Evolutionary conservation across 2,797 vertebrate species (phyloP), one percentile per base, ranked within the genome.

Genomic region (Vireo griseus): DNA sequence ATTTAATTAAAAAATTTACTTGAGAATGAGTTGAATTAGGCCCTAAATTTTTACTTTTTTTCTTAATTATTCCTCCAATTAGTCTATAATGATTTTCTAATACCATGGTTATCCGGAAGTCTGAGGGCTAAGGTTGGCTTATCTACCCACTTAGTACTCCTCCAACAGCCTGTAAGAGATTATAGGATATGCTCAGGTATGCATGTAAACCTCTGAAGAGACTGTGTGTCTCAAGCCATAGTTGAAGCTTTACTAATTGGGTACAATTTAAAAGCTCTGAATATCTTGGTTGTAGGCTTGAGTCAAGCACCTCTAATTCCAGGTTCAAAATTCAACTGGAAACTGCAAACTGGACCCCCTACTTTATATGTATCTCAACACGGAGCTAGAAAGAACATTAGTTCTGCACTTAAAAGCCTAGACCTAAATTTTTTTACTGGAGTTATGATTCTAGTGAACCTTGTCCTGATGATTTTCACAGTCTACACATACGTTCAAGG

Each of bases 61-160:
- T 4, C 25, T n/a, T 33, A 47, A 58, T 5, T 75, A 42, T 80
- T 55, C 9, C 26, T 88, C 21, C 39, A 76, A 84, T 74, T 75
- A 67, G n/a, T 39, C 35, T 48, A 2, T 22, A 58, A 75, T 26
- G 9, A 57, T 79, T 93, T 88, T 73, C 44, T 66, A 67, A 63
- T 63, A 39, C 6, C 1, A 0, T 66, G 11, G 24, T 48, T 91
- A n/a, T 66, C 29, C 0, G 0, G 15, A 84, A 92, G 11, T 57
- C 44, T 65, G 37, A 76, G 19, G 18, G 22, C 3, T 89, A 33
- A 90, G 9, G 6, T 11, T 89, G 57, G 31, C 35, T 87, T 88
- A 85, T 44, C 33, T 89, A 59, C n/a, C 10, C 69, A 33, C 24
- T 89, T 86, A 73, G 11, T 35, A 76, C 37, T 71, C 33, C 24